phyloP scores from a whole-genome alignment of 2,113 vertebrate genomes.

The Seriola dumerili region DNA sequence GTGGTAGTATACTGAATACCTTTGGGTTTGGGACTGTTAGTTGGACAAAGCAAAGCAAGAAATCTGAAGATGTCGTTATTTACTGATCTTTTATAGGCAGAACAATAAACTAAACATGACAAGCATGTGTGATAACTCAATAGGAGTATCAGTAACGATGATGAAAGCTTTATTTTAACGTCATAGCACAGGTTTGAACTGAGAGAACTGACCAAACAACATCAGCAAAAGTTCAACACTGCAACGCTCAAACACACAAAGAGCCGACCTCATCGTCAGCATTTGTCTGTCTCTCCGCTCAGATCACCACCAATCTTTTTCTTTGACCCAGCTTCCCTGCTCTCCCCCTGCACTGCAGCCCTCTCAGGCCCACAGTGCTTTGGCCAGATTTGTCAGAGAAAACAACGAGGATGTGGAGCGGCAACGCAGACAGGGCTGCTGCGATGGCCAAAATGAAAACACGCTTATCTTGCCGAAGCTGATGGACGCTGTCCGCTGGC shows the following conservation, averaged over 20 bases:
- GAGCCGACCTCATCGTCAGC: constrained; percentile 65
- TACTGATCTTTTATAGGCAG: no score
- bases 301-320: constrained; percentile 57
- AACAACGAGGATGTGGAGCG: constrained; percentile 59
- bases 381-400: constrained; percentile 74
- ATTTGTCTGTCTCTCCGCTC: constrained; percentile 65
- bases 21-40: no score
- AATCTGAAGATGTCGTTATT: no score
- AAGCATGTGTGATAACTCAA: neutral
- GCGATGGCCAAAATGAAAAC: constrained; percentile 61
- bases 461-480: constrained; percentile 54
- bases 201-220: neutral
- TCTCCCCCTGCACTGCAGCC: constrained; percentile 39
- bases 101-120: neutral
- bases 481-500: constrained; percentile 19
- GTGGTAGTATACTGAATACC: no score
- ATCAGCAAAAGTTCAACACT: constrained; percentile 26
- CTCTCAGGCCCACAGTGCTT: constrained; percentile 47
- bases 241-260: constrained; percentile 25
- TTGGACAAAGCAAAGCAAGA: no score
- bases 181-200: neutral
- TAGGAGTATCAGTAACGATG: neutral
- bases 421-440: constrained; percentile 62
- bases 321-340: constrained; percentile 26
- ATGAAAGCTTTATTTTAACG: neutral